Evolutionary conservation across 2,888 invertebrate genomes (phyloP), one percentile per base, ranked within the genome.

Genomic region (Hetaerina titia): DNA sequence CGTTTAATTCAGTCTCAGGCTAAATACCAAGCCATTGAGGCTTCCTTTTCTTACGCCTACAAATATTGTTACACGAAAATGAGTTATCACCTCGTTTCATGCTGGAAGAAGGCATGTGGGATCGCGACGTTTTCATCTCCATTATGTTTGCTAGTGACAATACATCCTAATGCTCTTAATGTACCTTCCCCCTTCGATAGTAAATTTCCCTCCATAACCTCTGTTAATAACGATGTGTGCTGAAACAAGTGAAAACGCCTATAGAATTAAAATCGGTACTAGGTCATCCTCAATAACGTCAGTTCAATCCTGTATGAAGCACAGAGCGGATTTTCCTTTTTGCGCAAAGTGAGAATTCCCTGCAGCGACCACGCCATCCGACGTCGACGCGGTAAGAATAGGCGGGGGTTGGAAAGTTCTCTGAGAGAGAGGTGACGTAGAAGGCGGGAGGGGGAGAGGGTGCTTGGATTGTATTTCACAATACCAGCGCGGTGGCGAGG

Each of bases 381-480:
- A 9, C 69, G 69, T 7, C n/a, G 22, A 69, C 69, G 69, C 4
- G 69, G 69, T 69, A n/a, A 69, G 45, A 22, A 69, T 22, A n/a
- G 17, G 60, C 17, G 60, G 60, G 69, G 69, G 8, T n/a, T 22
- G 19, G 88, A 56, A 88, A 17, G 19, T 17, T 56, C 7, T 88
- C 45, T 56, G 88, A 88, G 69, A 22, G n/a, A 69, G 69, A n/a
- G 81, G 81, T 81, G 45, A 45, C 45, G 45, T 5, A 45, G 88
- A 45, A 17, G 31, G 6, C 15, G 88, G 56, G 15, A 15, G 7
- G 45, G 45, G 31, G 64, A 25, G 60, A 63, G 90, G 60, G 13
- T n/a, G 90, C 19, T 22, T 31, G 63, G 90, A 90, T 90, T 90
- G 22, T 31, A 45, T 90, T 45, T 90, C 63, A 63, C 90, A 64